Base-by-base conservation (phyloP, 1,140 invertebrate genomes). In the Pemphigus obesinymphae region DNA sequence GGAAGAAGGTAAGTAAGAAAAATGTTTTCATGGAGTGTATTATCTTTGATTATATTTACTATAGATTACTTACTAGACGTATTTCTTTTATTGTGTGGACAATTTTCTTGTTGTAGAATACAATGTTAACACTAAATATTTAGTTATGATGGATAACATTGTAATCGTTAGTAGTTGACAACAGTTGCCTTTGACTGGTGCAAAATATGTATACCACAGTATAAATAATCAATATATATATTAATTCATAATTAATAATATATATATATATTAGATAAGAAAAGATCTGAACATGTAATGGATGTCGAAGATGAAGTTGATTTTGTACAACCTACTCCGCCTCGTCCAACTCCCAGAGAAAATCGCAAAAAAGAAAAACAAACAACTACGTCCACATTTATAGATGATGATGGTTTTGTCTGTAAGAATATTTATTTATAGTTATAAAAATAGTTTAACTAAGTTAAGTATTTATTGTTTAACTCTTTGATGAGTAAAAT, bases 1-100 rank as follows among this genome's bases (percentile, higher is more conserved):
- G n/a, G 76, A 80, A 63, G 76, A 80, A 80, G 76, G 76, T 80
- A 50, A n/a, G n/a, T n/a, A n/a, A n/a, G n/a, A n/a, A n/a, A n/a
- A n/a, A n/a, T n/a, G n/a, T n/a, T n/a, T n/a, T n/a, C 17, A 61
- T 29, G 11, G n/a, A 4, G 6, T 61, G 58, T 31, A 61, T 5
- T 15, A 61, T 31, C 26, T 34, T 37, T 37, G n/a, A 2, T 20
- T 31, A 20, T 63, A 31, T 61, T 15, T 61, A 6, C 1, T 43
- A 3, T 45, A 43, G 11, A 3, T 72, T 3, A 40, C 8, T 40
- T n/a, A n/a, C n/a, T n/a, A n/a, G n/a, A n/a, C n/a, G n/a, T n/a
- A n/a, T n/a, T n/a, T n/a, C n/a, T n/a, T n/a, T n/a, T n/a, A n/a
- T n/a, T n/a, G n/a, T n/a, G n/a, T n/a, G n/a, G n/a, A n/a, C n/a